These are phyloP conservation scores for Parelbella ahira DNA, from an alignment of 2,888 invertebrate species.

Conservation along the genomic window DNA sequence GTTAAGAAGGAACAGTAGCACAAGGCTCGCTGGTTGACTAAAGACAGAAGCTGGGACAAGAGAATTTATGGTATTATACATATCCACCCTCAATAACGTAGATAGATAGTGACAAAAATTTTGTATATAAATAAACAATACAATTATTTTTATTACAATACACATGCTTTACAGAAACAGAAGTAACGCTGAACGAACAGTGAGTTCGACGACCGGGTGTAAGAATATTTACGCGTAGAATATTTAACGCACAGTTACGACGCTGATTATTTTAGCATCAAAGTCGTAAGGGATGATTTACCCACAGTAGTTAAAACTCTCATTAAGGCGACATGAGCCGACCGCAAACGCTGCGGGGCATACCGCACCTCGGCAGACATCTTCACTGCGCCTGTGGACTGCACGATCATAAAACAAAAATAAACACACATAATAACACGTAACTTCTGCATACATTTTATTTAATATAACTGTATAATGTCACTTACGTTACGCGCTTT, in stretches of 20 bases:
- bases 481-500: constrained; percentile 8
- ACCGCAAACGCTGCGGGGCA: constrained; percentile 38
- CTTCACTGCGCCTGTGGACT: constrained; percentile 43
- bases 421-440: constrained; percentile 12
- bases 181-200: too few relatives aligned
- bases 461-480: constrained; percentile 12
- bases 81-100: too few relatives aligned
- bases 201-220: too few relatives aligned
- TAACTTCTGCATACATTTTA: constrained; percentile 5
- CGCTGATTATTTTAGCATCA: constrained; percentile 24
- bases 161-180: too few relatives aligned
- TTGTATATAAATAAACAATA: too few relatives aligned
- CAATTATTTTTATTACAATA: too few relatives aligned
- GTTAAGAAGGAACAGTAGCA: too few relatives aligned
- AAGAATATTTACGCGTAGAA: constrained; percentile 7
- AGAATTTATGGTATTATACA: too few relatives aligned
- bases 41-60: too few relatives aligned
- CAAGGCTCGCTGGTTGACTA: too few relatives aligned
- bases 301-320: constrained; percentile 68
- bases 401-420: constrained; percentile 16
- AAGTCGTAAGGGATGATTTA: constrained; percentile 60
- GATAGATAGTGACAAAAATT: too few relatives aligned
- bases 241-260: constrained; percentile 15
- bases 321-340: constrained; percentile 59
- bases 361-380: constrained; percentile 52